These are phyloP conservation scores for Nesidiocoris tenuis DNA, from an alignment of 2,888 invertebrate genomes.

Conservation along the genomic window DNA sequence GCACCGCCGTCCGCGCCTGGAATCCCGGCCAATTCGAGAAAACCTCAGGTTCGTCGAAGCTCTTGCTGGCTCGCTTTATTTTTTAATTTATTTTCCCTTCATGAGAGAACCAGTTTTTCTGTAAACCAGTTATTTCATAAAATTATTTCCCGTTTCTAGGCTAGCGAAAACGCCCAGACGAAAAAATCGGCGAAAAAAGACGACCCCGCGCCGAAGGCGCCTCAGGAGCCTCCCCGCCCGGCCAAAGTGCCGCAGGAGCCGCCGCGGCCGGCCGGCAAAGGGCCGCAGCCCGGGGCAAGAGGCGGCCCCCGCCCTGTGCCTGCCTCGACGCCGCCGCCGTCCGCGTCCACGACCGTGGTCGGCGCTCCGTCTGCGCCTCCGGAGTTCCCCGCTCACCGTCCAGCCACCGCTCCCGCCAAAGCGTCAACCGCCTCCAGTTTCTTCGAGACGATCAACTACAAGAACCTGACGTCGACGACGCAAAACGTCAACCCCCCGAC, in stretches of 20 bases:
- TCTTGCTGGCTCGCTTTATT: too few relatives aligned
- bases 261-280: background rate
- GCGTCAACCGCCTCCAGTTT: constrained; percentile 1
- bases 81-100: too few relatives aligned
- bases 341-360: constrained; percentile 16
- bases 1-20: background rate
- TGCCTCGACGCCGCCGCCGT: background rate
- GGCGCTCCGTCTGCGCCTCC: constrained; percentile 19
- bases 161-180: too few relatives aligned
- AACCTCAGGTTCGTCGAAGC: too few relatives aligned
- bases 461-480: constrained; percentile 2
- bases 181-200: too few relatives aligned
- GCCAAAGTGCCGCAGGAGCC: constrained; percentile 2
- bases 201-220: too few relatives aligned
- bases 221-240: constrained; percentile 11
- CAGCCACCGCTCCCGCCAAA: background rate
- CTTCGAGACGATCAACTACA: constrained; percentile 8
- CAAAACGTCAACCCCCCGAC: too few relatives aligned
- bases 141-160: too few relatives aligned
- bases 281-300: constrained; percentile 2
- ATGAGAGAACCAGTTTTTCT: too few relatives aligned
- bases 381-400: too few relatives aligned
- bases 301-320: background rate
- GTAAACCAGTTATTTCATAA: too few relatives aligned
- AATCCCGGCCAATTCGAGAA: too few relatives aligned